phyloP scores from a whole-genome alignment of 37 sponge, comb jelly and placozoan species.

The Mnemiopsis leidyi region DNA sequence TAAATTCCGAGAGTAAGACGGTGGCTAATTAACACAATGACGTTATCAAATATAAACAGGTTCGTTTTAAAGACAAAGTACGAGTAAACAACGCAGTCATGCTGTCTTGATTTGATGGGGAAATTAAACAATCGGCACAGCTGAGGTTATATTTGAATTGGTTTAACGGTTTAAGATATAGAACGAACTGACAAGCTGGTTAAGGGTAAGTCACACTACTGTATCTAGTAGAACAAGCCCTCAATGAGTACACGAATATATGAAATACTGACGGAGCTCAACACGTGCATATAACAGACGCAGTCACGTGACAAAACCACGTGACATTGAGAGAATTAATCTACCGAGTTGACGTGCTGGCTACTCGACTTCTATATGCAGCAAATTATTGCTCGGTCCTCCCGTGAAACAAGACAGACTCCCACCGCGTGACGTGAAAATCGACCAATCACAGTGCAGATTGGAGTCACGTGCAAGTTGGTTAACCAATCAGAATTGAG shows the following conservation, averaged over 20 bases:
- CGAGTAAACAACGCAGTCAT: no score
- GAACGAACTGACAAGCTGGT: background rate
- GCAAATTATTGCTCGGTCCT: no score
- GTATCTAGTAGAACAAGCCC: background rate
- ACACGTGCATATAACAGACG: background rate
- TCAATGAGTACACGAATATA: background rate
- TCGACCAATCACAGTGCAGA: no score
- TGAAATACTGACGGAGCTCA: background rate
- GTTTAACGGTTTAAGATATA: background rate
- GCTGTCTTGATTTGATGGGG: no score
- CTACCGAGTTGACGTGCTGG: background rate
- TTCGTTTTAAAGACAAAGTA: background rate
- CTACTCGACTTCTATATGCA: background rate
- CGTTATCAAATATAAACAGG: background rate
- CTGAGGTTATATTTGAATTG: no score
- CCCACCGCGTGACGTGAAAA: background rate
- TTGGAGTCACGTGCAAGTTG: no score
- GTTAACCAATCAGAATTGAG: background rate
- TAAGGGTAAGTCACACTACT: background rate
- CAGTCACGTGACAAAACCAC: background rate
- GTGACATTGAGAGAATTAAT: background rate
- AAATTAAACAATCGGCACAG: no score
- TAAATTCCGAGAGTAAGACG: background rate
- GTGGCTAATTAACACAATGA: background rate
- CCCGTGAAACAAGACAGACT: background rate